A percentile compares a stretch with the other conserved stretches of the same genome.
phyloP scores from a whole-genome alignment of 2,113 vertebrate species.

The Atractosteus spatula region DNA sequence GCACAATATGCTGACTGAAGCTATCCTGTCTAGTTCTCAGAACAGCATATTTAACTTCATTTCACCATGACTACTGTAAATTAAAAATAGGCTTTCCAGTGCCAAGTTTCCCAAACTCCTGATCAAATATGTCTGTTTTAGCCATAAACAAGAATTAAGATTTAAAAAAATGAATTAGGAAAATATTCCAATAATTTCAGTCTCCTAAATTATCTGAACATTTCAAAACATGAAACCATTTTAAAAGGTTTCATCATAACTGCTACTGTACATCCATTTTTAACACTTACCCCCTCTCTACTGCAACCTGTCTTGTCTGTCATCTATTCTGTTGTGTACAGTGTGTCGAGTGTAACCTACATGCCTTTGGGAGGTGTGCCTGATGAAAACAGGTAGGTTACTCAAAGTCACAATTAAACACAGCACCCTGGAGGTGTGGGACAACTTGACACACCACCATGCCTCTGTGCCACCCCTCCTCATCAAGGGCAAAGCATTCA shows the following conservation, averaged over 20 bases:
- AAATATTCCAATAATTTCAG: conserved; percentile 53
- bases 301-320: no score
- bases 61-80: conserved; percentile 32
- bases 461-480: no score
- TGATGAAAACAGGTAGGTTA: no score
- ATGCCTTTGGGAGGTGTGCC: no score
- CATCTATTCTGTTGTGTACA: no score
- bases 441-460: no score
- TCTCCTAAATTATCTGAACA: conserved; percentile 32
- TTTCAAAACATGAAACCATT: conserved; percentile 41
- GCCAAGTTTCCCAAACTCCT: conserved; percentile 52
- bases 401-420: no score
- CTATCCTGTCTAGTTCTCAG: conserved; percentile 39
- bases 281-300: no score
- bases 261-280: neutral
- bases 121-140: conserved; percentile 44
- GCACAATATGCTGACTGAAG: conserved; percentile 46
- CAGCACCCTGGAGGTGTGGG: no score
- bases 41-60: conserved; percentile 44
- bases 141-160: conserved; percentile 42
- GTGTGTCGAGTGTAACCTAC: no score
- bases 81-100: conserved; percentile 50
- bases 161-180: conserved; percentile 51
- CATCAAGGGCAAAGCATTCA: no score
- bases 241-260: conserved; percentile 45